Percentiles rank a stretch among this genome's conserved stretches.
These are phyloP conservation scores for Cataglyphis altisquamis DNA, from an alignment of 2,888 invertebrate genomes.

Conservation along the genomic window DNA sequence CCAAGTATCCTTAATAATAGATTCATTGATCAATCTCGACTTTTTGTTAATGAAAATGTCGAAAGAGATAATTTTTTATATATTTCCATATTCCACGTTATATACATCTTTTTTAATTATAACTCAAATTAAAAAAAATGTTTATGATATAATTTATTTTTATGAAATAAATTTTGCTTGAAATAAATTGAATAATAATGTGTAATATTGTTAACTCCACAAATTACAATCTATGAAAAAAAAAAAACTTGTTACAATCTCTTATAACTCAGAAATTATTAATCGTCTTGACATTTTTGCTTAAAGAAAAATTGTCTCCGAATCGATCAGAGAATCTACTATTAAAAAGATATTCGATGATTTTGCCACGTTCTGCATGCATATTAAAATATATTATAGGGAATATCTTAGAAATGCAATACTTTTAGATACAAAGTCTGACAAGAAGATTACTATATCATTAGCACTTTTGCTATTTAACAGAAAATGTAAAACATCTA, in stretches of 20 bases:
- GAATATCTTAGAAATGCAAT: background rate
- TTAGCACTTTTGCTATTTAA: background rate
- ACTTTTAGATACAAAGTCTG: background rate
- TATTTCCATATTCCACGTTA: background rate
- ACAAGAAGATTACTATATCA: background rate
- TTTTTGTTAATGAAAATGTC: background rate
- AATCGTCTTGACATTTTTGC: background rate
- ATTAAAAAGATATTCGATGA: background rate
- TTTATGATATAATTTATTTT: too few relatives aligned
- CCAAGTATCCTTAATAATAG: background rate
- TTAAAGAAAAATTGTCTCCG: background rate
- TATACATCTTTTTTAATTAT: background rate
- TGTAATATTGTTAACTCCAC: background rate
- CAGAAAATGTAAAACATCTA: background rate
- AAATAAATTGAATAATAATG: background rate
- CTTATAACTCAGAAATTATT: background rate
- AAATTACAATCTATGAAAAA: background rate
- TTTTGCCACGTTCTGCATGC: background rate
- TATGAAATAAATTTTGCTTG: background rate
- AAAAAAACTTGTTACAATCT: background rate
- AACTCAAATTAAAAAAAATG: background rate
- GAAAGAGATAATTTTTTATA: background rate
- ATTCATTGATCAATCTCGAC: background rate
- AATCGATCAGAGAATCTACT: background rate
- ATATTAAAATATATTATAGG: background rate